Base-by-base conservation (phyloP, 2,797 vertebrate species). In the Syngnathus acus region DNA sequence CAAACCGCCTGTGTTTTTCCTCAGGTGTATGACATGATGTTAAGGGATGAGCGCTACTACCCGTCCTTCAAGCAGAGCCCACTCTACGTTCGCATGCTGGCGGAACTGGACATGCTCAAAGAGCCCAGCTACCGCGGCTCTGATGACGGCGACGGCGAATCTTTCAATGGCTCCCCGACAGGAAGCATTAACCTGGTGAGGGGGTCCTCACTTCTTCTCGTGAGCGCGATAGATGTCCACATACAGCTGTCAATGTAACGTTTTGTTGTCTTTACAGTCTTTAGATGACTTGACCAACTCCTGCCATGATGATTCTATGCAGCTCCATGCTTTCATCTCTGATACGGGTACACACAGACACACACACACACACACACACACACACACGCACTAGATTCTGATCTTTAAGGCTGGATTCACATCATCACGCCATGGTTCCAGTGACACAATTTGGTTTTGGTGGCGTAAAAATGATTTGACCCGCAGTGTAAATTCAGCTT, bases 61-160 rank as follows among this genome's bases (percentile, higher is more conserved):
- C 97, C 95, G 0, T 95, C 95, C 0, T 99, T 99, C 88, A 94
- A 91, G 79, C 96, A 97, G 86, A 94, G 96, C 23, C 92, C 92
- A 5, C 90, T 99, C 39, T 99, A 99, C 21, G 93, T 99, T 17
- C 94, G 94, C 53, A 98, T 99, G 97, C 89, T 99, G 38, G 97
- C 97, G 5, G 97, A 99, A 81, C 85, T 99, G 75, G 97, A 99
- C 85, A 99, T 99, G 97, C 84, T 99, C 75, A 99, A 99, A 80
- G 97, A 99, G 86, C 97, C 97, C 2, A 99, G 97, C 87, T 98
- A 94, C 86, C 90, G 95, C 78, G 97, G 96, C 32, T 98, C 96
- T 4, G 97, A 99, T 55, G 96, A 99, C 21, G 96, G 96, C 0
- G 96, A 98, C 37, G 93, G 88, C 83, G 97, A 99, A 78, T 99